Evolutionary conservation across 2,888 invertebrate species (phyloP), one percentile per base, ranked within the genome.

Genomic region (Leucophora obtusa): DNA sequence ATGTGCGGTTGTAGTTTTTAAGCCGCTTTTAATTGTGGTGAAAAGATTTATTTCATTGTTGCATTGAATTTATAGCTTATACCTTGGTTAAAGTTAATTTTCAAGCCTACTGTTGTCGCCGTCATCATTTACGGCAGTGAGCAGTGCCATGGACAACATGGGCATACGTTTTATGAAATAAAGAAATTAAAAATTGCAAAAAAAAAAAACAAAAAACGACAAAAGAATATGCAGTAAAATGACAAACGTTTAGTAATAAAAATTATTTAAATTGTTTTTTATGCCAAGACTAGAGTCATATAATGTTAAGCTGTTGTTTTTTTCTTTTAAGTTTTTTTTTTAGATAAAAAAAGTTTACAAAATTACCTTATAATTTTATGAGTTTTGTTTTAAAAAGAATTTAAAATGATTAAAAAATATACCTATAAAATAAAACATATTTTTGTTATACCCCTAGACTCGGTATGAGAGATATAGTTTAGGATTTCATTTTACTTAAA

Each of bases 1-100:
- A 21, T 74, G 18, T 63, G 28, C 53, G 15, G 17, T 50, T 62
- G 65, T 74, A 68, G 15, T 51, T 73, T 79, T 79, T 53, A 73
- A 78, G 66, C 68, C 80, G 81, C 84, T 82, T 84, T 85, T 84
- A 86, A 86, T 85, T 86, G 86, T 84, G 85, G 85, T 85, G 84
- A 85, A 85, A 86, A 86, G 87, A 87, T 87, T 88, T 87, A 88
- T 88, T 84, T 87, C 84, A 87, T 86, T 85, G 87, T 84, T 85
- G 83, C 84, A 75, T 83, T 84, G 82, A 87, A 88, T 88, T 88
- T 87, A 88, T 87, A 84, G 85, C 84, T 79, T 79, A 76, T 71
- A 51, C 18, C 43, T 43, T 59, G 47, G 59, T 56, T 68, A 65
- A 54, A 59, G 65, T 58, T 73, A 59, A 28, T 76, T 28, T 76